phyloP scores from a whole-genome alignment of 2,113 vertebrate genomes.

The Gracilinanus agilis region DNA sequence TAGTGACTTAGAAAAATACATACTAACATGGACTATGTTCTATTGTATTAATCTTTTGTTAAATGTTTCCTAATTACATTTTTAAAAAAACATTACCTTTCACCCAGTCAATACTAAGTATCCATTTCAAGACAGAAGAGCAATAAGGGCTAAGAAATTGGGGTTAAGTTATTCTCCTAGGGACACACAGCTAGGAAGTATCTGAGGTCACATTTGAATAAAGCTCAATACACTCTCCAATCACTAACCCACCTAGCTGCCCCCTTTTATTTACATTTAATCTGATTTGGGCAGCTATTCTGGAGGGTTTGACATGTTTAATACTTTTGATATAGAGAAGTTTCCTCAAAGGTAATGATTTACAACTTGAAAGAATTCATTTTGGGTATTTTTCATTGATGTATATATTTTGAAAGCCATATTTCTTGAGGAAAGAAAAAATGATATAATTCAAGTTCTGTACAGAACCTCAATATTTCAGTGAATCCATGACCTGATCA shows the following conservation, averaged over 20 bases:
- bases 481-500: neutral
- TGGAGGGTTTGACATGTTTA: neutral
- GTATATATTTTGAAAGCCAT: slow-evolving; percentile 3
- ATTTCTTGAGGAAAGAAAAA: slow-evolving; percentile 37
- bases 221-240: too few relatives aligned
- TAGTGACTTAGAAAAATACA: neutral
- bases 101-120: too few relatives aligned
- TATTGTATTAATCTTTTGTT: neutral
- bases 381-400: neutral
- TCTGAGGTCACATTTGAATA: too few relatives aligned
- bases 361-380: slow-evolving; percentile 7
- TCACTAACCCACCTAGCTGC: too few relatives aligned
- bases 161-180: too few relatives aligned
- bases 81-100: too few relatives aligned
- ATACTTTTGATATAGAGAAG: neutral
- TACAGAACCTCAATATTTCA: slow-evolving; percentile 48
- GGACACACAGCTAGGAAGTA: too few relatives aligned
- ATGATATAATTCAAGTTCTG: slow-evolving; percentile 25
- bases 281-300: neutral
- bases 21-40: neutral
- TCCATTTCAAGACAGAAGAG: too few relatives aligned
- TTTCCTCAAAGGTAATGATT: neutral
- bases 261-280: neutral
- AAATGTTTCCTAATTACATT: neutral
- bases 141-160: too few relatives aligned